phyloP scores from a whole-genome alignment of 2,113 vertebrate genomes.

The Dissostichus mawsoni region DNA sequence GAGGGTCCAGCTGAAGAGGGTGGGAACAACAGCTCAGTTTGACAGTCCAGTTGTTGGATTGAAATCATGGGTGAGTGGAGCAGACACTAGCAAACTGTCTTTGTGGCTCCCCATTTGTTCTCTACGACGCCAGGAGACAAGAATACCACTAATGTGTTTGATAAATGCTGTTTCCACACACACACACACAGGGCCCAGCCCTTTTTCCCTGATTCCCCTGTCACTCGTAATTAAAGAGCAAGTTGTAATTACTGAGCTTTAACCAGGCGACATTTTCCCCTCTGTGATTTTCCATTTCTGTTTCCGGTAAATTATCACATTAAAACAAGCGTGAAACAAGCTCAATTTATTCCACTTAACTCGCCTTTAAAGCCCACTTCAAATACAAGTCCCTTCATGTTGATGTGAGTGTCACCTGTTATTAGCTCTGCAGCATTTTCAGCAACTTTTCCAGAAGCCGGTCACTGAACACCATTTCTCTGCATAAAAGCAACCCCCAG shows the following conservation, averaged over 20 bases:
- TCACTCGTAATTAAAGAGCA: conserved; percentile 67
- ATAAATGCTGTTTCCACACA: conserved; percentile 48
- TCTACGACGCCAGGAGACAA: conserved; percentile 24
- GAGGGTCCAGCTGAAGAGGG: conserved; percentile 5
- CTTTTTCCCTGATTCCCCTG: conserved; percentile 55
- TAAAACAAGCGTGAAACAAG: conserved; percentile 58
- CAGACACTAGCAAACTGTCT: conserved; percentile 7
- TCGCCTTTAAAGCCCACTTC: conserved; percentile 33
- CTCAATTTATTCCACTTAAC: conserved; percentile 67
- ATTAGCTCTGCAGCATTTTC: neutral
- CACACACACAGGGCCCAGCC: conserved; percentile 15
- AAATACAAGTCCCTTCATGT: conserved; percentile 21
- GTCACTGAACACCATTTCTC: neutral
- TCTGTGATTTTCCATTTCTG: conserved; percentile 49
- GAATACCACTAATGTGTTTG: conserved; percentile 40
- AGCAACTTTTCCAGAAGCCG: neutral
- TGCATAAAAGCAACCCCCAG: neutral
- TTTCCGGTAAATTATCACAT: conserved; percentile 50
- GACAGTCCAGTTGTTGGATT: conserved; percentile 2
- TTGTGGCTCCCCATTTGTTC: conserved; percentile 33
- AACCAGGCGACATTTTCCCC: conserved; percentile 52
- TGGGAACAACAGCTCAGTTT: neutral
- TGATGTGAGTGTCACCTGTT: neutral
- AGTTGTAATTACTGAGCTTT: conserved; percentile 55
- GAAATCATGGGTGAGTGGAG: neutral